A percentile compares a stretch with the other conserved stretches of the same genome.
phyloP scores from a whole-genome alignment of 2,113 vertebrate species.

The Neotoma lepida region DNA sequence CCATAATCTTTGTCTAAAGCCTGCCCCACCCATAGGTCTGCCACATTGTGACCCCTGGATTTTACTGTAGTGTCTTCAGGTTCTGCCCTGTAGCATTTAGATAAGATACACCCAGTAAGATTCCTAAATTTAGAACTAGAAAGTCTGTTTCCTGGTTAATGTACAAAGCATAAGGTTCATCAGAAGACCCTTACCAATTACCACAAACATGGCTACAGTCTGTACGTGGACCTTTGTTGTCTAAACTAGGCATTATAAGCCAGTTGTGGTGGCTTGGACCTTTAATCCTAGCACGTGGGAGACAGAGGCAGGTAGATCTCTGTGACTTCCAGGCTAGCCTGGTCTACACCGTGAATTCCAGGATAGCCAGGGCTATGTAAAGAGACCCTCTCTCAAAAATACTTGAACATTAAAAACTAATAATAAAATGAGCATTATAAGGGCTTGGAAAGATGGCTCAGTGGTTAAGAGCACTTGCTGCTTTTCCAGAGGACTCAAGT shows the following conservation, averaged over 20 bases:
- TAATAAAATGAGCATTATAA: not conserved
- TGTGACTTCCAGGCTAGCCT: not conserved
- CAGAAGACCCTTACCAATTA: not conserved
- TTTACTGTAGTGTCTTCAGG: not conserved
- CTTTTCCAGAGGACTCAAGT: not conserved
- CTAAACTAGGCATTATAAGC: not conserved
- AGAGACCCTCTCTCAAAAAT: not conserved
- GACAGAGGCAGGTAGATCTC: not conserved
- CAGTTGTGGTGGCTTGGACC: not conserved
- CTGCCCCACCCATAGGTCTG: not conserved
- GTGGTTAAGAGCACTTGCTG: not conserved
- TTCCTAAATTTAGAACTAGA: not conserved
- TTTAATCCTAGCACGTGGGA: not conserved
- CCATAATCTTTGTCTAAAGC: not conserved
- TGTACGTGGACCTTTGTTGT: not conserved
- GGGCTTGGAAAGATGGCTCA: not conserved
- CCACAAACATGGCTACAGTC: not conserved
- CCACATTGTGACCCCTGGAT: not conserved
- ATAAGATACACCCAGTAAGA: slow-evolving; percentile 23
- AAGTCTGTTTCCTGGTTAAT: not conserved
- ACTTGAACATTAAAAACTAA: not conserved
- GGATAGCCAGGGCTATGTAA: not conserved
- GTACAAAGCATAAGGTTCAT: not conserved
- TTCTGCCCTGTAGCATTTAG: slow-evolving; percentile 24
- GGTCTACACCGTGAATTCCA: not conserved